Evolutionary conservation across 2,113 vertebrate species (phyloP), one percentile per base, ranked within the genome.

Genomic region (Mystacornis crossleyi): DNA sequence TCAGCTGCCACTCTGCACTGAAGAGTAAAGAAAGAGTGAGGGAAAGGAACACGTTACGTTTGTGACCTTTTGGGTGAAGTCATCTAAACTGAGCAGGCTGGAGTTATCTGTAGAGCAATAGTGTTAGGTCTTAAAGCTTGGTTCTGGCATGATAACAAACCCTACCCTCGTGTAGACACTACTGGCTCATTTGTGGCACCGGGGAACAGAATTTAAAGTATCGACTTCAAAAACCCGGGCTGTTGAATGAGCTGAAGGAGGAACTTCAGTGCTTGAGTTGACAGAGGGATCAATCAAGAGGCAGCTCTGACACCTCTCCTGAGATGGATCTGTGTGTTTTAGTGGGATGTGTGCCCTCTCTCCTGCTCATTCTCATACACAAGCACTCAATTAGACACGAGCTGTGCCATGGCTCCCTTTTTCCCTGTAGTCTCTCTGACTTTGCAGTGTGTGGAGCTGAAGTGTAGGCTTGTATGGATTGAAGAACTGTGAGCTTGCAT

Each of bases 131-230:
- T 95, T 95, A 82, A 91, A 97, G 71, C 34, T 55, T 54, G n/a
- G 58, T 93, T 93, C 91, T 91, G 73, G 45, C 64, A 74, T 91
- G 81, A 36, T 78, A 91, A 67, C 79, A 95, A 93, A 90, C 89
- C 48, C 73, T 53, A n/a, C 54, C 53, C 62, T 79, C 0, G 4
- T n/a, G 48, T 10, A 48, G 53, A 38, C 66, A 48, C 60, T 15
- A 6, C 62, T 55, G 67, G 23, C 71, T 93, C 69, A 33, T 87
- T 62, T 80, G 81, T 29, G 74, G 55, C 85, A 51, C 38, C 0
- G 0, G 79, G 73, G 91, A 97, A 47, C 54, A 51, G 89, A 93
- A 96, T 84, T 69, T 82, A 55, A 92, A 96, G 77, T 64, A 25
- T 71, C 66, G 53, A 17, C 95, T 96, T 94, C 62, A 89, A 57